Conservation (phyloP, 2,797 vertebrate species). For the Pipistrellus pipistrellus region DNA sequence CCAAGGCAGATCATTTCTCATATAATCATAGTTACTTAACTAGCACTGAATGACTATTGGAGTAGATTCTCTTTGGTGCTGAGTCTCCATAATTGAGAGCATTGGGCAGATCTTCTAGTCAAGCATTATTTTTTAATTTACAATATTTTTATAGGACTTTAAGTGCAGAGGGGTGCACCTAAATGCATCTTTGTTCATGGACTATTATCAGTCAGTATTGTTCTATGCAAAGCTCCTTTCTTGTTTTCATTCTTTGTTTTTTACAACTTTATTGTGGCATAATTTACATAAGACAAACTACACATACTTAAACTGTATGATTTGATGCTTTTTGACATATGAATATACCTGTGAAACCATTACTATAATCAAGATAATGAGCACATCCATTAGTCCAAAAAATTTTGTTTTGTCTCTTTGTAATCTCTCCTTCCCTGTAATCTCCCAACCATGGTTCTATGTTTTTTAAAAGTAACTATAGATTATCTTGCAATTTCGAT, state of each 20-base stretch:
- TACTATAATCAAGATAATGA: neutral
- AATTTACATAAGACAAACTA: neutral
- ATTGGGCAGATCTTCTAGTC: neutral
- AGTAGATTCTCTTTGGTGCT: neutral
- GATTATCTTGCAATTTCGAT: neutral
- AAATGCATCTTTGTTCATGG: neutral
- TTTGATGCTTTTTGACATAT: neutral
- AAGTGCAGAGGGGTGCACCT: neutral
- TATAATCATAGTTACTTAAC: neutral
- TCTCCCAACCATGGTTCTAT: neutral
- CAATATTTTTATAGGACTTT: constrained; percentile 4
- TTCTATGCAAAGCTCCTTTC: neutral
- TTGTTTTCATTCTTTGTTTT: constrained; percentile 37
- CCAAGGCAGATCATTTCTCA: neutral
- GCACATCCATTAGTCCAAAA: neutral
- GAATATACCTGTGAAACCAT: neutral
- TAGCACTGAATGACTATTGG: neutral
- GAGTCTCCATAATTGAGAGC: neutral
- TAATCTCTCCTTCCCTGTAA: neutral
- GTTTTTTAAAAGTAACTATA: neutral
- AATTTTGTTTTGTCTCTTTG: neutral
- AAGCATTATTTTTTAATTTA: constrained; percentile 13
- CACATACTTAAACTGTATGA: neutral
- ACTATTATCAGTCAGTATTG: neutral
- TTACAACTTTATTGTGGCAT: neutral